phyloP scores from a whole-genome alignment of 2,888 invertebrate species.

The Cephus rjabovi region DNA sequence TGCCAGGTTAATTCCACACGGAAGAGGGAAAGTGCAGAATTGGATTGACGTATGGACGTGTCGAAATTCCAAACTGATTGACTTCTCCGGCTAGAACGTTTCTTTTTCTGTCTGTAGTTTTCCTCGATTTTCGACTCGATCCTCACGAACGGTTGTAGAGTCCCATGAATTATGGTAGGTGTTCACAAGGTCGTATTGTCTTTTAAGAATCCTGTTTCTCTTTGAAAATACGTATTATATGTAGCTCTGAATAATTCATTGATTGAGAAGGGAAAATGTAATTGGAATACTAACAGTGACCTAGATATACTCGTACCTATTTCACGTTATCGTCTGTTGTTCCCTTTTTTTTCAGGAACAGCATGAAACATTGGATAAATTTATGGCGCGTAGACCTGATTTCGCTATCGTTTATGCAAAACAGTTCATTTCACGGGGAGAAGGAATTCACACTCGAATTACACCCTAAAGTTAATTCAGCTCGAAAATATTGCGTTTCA shows the following conservation, averaged over 20 bases:
- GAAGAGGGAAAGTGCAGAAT: constrained; percentile 17
- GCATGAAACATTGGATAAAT: neutral
- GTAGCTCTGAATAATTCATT: neutral
- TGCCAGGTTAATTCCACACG: constrained; percentile 15
- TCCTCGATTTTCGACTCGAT: neutral
- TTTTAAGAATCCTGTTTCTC: neutral
- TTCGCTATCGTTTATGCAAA: constrained; percentile 19
- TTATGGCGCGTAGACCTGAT: neutral
- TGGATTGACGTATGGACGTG: constrained; percentile 11
- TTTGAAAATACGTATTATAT: neutral
- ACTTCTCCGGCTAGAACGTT: constrained; percentile 7
- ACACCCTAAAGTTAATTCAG: constrained; percentile 17
- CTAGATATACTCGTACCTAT: neutral
- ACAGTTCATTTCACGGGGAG: constrained; percentile 9
- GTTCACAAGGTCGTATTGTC: neutral
- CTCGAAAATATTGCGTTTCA: constrained; percentile 20
- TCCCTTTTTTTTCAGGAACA: neutral
- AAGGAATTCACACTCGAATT: constrained; percentile 13
- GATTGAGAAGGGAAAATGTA: neutral
- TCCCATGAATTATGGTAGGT: neutral
- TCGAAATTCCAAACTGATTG: constrained; percentile 23
- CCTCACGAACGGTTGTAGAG: neutral
- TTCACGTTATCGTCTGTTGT: neutral
- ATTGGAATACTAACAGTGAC: neutral
- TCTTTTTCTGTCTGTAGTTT: neutral